Percentiles rank a stretch among this genome's conserved stretches.
These are phyloP conservation scores for Nomada flava DNA, from an alignment of 2,888 invertebrate genomes.

Conservation along the genomic window DNA sequence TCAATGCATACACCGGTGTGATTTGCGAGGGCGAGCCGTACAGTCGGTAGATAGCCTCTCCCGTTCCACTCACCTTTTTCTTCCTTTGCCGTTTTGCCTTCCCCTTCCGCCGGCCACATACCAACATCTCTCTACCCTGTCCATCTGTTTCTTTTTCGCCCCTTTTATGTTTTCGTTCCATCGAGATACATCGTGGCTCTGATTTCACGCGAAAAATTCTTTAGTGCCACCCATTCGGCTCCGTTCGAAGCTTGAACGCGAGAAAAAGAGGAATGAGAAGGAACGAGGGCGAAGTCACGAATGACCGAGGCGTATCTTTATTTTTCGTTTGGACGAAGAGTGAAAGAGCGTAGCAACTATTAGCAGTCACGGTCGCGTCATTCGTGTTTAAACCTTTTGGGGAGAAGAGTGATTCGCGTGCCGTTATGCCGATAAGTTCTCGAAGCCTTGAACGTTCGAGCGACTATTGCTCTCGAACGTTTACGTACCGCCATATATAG, in stretches of 20 bases:
- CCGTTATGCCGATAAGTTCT: conserved; percentile 54
- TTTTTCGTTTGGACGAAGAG: background rate
- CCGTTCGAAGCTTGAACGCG: background rate
- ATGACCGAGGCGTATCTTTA: conserved; percentile 1
- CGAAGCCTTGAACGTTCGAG: conserved; percentile 57
- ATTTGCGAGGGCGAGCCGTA: conserved; percentile 71
- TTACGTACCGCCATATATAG: conserved; percentile 69
- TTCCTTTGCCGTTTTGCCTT: conserved; percentile 36
- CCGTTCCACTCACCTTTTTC: conserved; percentile 44
- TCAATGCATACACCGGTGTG: conserved; percentile 72
- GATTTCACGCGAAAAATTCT: conserved; percentile 41
- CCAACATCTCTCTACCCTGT: conserved; percentile 43
- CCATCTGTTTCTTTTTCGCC: conserved; percentile 5
- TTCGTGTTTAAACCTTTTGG: conserved; percentile 30
- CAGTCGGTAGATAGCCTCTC: conserved; percentile 63
- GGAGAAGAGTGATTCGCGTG: conserved; percentile 31
- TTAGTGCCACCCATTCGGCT: background rate
- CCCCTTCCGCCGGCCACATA: conserved; percentile 51
- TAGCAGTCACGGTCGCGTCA: conserved; percentile 5
- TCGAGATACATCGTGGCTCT: conserved; percentile 27
- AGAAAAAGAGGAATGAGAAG: background rate
- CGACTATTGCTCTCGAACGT: conserved; percentile 68
- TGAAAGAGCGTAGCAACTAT: conserved; percentile 4
- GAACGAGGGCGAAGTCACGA: background rate
- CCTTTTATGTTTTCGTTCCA: conserved; percentile 18